Evolutionary conservation across 2,113 vertebrate genomes (phyloP), one percentile per base, ranked within the genome.

Genomic region (Tonatia bakeri): DNA sequence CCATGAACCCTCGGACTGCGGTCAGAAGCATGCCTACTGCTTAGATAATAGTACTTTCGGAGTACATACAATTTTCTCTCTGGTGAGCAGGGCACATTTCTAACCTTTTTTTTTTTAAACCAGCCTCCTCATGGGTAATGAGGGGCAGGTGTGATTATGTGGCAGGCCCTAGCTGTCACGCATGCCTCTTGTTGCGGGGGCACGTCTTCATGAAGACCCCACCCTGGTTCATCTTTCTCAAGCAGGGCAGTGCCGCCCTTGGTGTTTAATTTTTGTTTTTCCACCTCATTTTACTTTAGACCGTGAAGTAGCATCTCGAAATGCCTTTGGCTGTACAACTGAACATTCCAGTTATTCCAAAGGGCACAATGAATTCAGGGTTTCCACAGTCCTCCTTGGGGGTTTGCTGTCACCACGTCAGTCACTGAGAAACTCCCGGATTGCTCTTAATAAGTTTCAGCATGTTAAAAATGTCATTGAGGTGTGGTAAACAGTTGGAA

Each of bases 301-400:
- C 40, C 14, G 3, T 84, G 47, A 92, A 94, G 90, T 69, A 82
- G 72, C 61, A 52, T 96, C 95, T 97, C 73, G 52, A 95, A 87
- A 92, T 96, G 40, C 75, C 94, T 95, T 87, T 93, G 45, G 38
- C 81, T 59, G 9, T 28, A 45, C 11, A 33, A 43, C 40, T 65
- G 54, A 96, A 73, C 84, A 95, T 96, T 97, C 95, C 88, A 75
- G 0, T 94, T 95, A 92, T 96, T 96, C 52, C 85, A 84, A 54
- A 90, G 72, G 80, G 36, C 54, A 17, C 81, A 24, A 24, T 79
- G 8, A 43, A 75, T 54, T 88, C 75, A 38, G 75, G 50, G 75
- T 87, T 87, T 45, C 83, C 56, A 36, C 15, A 65, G 83, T 2
- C 6, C 79, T 91, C 79, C 17, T 38, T 84, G n/a, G 54, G 40